phyloP scores from a whole-genome alignment of 2,797 vertebrate species.

The Semaprochilodus insignis region DNA sequence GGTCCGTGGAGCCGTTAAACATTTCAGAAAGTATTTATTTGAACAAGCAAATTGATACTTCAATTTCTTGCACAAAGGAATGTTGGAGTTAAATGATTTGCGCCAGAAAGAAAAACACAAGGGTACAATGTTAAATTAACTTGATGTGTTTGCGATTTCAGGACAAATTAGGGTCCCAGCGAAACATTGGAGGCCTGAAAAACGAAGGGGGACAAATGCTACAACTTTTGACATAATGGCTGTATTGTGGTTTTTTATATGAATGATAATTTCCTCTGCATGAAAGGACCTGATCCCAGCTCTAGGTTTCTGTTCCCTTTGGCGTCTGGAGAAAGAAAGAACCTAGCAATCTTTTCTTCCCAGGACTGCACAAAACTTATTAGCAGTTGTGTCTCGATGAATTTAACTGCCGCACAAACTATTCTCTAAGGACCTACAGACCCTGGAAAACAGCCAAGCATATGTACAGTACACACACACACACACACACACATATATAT shows the following conservation, averaged over 20 bases:
- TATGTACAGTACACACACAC: constrained; percentile 49
- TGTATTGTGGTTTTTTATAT: constrained; percentile 43
- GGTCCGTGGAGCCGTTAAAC: constrained; percentile 66
- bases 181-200: constrained; percentile 19
- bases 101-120: constrained; percentile 70
- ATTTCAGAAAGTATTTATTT: constrained; percentile 80
- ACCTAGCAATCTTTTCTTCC: constrained; percentile 37
- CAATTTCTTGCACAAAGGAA: constrained; percentile 73
- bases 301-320: constrained; percentile 30
- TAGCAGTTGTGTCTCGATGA: constrained; percentile 54
- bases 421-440: constrained; percentile 56
- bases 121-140: constrained; percentile 52
- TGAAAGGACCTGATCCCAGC: constrained; percentile 41
- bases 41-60: constrained; percentile 76
- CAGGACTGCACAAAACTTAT: constrained; percentile 66
- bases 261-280: constrained; percentile 61
- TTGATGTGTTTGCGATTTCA: constrained; percentile 57
- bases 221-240: constrained; percentile 49
- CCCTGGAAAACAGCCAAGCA: constrained; percentile 42
- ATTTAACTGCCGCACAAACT: constrained; percentile 50
- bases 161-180: constrained; percentile 51
- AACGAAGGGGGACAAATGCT: constrained; percentile 37
- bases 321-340: constrained; percentile 1
- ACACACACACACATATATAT: constrained; percentile 20
- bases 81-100: constrained; percentile 74